These are phyloP conservation scores for Phalacrocorax aristotelis DNA, from an alignment of 2,113 vertebrate genomes.

Conservation along the genomic window DNA sequence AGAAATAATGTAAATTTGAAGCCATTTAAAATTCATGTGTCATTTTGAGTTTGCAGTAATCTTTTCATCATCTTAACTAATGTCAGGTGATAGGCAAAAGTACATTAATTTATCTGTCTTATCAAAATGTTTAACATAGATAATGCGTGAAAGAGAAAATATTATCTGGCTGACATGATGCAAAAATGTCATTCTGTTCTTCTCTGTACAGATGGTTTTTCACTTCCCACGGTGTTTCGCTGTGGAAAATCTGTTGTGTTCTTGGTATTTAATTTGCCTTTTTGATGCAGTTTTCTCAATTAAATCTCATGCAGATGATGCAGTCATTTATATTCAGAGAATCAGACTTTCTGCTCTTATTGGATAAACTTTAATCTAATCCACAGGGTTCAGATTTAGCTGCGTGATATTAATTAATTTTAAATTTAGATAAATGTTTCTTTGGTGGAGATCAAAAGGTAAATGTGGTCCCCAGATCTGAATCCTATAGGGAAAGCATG, in stretches of 20 bases:
- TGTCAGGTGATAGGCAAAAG: constrained; percentile 42
- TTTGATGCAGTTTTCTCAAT: constrained; percentile 55
- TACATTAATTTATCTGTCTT: constrained; percentile 48
- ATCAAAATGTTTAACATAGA: constrained; percentile 55
- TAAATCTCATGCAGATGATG: constrained; percentile 59
- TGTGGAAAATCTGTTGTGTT: constrained; percentile 62
- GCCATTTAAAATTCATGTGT: background rate
- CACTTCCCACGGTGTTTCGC: constrained; percentile 57
- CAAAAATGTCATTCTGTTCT: constrained; percentile 43
- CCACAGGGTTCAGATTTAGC: constrained; percentile 49
- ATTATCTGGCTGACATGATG: constrained; percentile 43
- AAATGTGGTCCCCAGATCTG: background rate
- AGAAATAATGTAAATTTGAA: constrained; percentile 14
- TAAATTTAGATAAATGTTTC: constrained; percentile 56
- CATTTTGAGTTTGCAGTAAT: constrained; percentile 27
- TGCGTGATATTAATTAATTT: constrained; percentile 52
- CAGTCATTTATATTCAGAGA: constrained; percentile 53
- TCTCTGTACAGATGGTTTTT: constrained; percentile 62
- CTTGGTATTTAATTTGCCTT: constrained; percentile 68
- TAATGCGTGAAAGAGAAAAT: constrained; percentile 45
- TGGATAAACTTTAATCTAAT: constrained; percentile 64
- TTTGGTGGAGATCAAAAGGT: constrained; percentile 25
- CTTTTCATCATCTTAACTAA: constrained; percentile 42
- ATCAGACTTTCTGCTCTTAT: constrained; percentile 47
- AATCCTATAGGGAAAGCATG: background rate